Evolutionary conservation across 2,888 invertebrate species (phyloP).

Genomic region (Drosophila fungiperda): DNA sequence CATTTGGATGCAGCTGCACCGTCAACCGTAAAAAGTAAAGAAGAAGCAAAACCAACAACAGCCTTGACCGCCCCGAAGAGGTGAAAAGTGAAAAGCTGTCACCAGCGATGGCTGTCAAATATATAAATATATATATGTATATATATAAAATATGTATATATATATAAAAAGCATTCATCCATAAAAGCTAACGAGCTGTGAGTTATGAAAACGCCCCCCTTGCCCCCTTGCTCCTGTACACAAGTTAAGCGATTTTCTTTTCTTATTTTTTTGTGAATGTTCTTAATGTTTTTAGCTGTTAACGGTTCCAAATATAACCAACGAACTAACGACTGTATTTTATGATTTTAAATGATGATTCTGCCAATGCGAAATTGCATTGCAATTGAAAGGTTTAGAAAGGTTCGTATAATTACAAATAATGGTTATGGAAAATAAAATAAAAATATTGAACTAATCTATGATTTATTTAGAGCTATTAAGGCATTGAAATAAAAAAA

Average conservation of each 20-base stretch:
- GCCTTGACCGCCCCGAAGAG: constrained; percentile 66
- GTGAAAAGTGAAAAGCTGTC: constrained; percentile 79
- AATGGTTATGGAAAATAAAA: background rate
- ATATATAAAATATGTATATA: background rate
- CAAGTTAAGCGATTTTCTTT: constrained; percentile 31
- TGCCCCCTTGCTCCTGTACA: constrained; percentile 9
- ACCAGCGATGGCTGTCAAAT: constrained; percentile 55
- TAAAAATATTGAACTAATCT: background rate
- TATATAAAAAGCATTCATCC: constrained; percentile 55
- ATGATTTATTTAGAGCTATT: background rate
- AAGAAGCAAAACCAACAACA: constrained; percentile 14
- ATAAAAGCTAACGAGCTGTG: constrained; percentile 79
- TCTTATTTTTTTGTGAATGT: constrained; percentile 12
- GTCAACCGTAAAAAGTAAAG: constrained; percentile 7
- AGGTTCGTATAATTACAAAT: background rate
- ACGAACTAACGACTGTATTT: constrained; percentile 31
- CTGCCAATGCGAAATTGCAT: background rate
- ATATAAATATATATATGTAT: background rate
- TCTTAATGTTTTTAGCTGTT: constrained; percentile 21
- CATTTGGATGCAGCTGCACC: constrained; percentile 60
- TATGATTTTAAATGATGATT: constrained; percentile 3
- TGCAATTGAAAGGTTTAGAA: background rate
- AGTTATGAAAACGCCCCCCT: constrained; percentile 63
- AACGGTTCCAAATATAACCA: constrained; percentile 2
- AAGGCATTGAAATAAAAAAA: background rate